phyloP scores from a whole-genome alignment of 2,888 invertebrate genomes.

The Choristoneura rosaceana region DNA sequence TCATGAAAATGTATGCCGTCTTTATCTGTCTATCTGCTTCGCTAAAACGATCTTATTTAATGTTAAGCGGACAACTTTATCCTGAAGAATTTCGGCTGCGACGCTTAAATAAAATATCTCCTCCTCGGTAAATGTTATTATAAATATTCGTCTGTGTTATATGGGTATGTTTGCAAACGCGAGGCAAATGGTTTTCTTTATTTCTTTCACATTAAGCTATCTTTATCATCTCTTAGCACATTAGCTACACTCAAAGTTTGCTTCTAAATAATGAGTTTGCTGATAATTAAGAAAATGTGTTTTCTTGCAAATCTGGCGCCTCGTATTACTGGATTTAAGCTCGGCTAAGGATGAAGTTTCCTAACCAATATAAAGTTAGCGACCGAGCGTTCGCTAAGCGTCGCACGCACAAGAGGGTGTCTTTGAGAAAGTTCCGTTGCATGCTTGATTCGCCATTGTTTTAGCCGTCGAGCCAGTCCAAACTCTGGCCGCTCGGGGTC shows the following conservation, averaged over 20 bases:
- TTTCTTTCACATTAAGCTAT: slow-evolving; percentile 47
- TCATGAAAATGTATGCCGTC: slow-evolving; percentile 75
- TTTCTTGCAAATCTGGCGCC: slow-evolving; percentile 39
- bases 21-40: slow-evolving; percentile 75
- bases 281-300: slow-evolving; percentile 36
- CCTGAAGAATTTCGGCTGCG: slow-evolving; percentile 62
- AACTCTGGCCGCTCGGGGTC: slow-evolving; percentile 72
- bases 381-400: slow-evolving; percentile 73
- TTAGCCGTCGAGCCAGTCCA: slow-evolving; percentile 70
- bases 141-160: slow-evolving; percentile 49
- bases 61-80: slow-evolving; percentile 73
- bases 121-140: slow-evolving; percentile 52
- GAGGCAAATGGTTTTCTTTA: slow-evolving; percentile 55
- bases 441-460: slow-evolving; percentile 84
- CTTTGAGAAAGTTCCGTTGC: slow-evolving; percentile 81
- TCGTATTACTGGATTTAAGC: slow-evolving; percentile 61
- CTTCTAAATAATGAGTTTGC: slow-evolving; percentile 16
- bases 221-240: slow-evolving; percentile 3
- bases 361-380: slow-evolving; percentile 81
- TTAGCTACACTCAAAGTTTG: slow-evolving; percentile 23
- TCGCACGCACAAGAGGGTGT: slow-evolving; percentile 81
- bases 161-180: slow-evolving; percentile 64
- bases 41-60: slow-evolving; percentile 78
- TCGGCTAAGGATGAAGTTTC: slow-evolving; percentile 72
- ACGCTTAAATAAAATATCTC: slow-evolving; percentile 63